Percentiles rank a stretch among this genome's conserved stretches.
Conservation (phyloP, 2,797 vertebrate species). For the Triplophysa bombifrons region DNA sequence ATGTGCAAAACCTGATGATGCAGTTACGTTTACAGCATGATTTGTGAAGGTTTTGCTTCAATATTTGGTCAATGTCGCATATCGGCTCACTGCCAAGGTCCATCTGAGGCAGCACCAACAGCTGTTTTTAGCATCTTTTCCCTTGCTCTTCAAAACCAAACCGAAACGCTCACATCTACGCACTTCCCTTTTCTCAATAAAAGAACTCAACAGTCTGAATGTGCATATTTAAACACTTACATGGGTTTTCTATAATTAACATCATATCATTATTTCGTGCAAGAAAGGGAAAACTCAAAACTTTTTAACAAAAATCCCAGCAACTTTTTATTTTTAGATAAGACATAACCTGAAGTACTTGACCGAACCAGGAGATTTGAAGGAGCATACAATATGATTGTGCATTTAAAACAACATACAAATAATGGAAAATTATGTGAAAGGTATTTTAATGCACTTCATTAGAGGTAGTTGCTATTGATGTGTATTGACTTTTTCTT, state of each 20-base stretch:
- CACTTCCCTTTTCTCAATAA: slow-evolving; percentile 50
- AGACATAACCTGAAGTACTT: background rate
- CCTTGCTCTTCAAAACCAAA: slow-evolving; percentile 37
- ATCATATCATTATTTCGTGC: background rate
- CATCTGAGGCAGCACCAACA: background rate
- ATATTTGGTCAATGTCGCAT: background rate
- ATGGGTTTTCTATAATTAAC: background rate
- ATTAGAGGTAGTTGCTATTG: background rate
- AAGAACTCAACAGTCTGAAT: background rate
- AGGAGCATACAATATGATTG: background rate
- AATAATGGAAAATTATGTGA: background rate
- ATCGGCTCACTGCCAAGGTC: background rate
- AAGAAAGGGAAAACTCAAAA: background rate
- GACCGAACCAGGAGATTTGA: background rate
- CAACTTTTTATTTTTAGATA: background rate
- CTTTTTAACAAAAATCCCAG: background rate
- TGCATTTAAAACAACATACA: background rate
- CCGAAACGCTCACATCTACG: slow-evolving; percentile 30
- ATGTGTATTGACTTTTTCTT: background rate
- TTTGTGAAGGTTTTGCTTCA: background rate
- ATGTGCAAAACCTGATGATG: background rate
- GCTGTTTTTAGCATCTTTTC: slow-evolving; percentile 40
- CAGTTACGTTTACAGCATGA: background rate
- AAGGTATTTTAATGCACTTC: background rate
- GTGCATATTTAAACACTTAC: background rate